Base-by-base conservation (phyloP, 2,888 invertebrate genomes). In the Andrena haemorrhoa region DNA sequence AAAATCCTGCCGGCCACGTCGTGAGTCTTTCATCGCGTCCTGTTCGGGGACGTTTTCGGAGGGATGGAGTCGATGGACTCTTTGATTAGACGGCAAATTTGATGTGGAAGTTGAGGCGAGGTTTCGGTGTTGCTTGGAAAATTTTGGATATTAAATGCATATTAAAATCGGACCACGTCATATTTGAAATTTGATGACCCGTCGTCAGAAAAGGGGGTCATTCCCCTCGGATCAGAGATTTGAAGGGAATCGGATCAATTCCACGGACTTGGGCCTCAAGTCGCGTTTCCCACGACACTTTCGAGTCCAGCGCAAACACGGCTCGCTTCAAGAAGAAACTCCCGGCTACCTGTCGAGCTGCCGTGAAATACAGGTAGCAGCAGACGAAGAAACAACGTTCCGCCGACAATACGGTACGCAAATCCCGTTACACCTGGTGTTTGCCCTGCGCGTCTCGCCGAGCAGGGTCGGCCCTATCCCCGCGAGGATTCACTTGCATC, bases 341-440 rank as follows among this genome's bases (percentile, higher is more conserved):
- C 23, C 35, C 23, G 16, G 58, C 47, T 65, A 75, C 58, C 75
- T 23, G 75, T 49, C 33, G 29, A 41, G 58, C 20, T n/a, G 61
- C 41, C 53, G 76, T 20, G 63, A 69, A 49, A 69, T 31, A 49
- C 79, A 78, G 78, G 64, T 79, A 78, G 70, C 70, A 1, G 2
- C 47, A 2, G 8, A 2, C 47, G 3, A 16, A 47, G 10, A 8
- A 56, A 47, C 53, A 31, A 35, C 47, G 58, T 41, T 12, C n/a
- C 53, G 16, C 41, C 56, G 56, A 70, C 70, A 64, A 65, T 79
- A 75, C 79, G 79, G 60, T 74, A 74, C 65, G 74, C 64, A 61
- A 81, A 80, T 81, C 69, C 80, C 81, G 81, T 82, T 80, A 80
- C 69, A 49, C 33, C 29, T 65, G 51, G 75, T 26, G 53, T 65